Conservation (phyloP, 1,140 invertebrate genomes). For the Tetramorium parvispinum region DNA sequence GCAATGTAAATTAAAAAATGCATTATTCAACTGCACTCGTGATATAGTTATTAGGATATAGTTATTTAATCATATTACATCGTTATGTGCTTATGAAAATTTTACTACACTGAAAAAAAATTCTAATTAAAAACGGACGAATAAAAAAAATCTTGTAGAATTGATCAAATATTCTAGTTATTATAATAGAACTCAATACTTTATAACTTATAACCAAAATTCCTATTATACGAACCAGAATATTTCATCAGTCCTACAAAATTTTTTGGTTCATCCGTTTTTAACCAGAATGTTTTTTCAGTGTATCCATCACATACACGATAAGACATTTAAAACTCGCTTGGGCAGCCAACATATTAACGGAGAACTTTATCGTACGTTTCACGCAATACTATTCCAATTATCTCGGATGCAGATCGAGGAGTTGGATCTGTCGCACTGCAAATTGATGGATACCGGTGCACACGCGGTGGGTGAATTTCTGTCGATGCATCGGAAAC, state of each 20-base stretch:
- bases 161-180: too few relatives aligned
- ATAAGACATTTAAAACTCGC: neutral
- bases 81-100: too few relatives aligned
- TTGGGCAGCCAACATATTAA: neutral
- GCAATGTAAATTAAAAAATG: neutral
- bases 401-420: conserved; percentile 70
- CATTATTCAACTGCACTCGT: neutral
- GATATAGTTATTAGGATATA: neutral
- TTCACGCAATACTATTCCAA: neutral
- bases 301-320: too few relatives aligned
- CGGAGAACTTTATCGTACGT: neutral
- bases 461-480: conserved; percentile 79
- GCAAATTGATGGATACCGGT: conserved; percentile 79
- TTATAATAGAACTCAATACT: too few relatives aligned
- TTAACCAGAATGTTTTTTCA: too few relatives aligned
- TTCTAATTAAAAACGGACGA: too few relatives aligned
- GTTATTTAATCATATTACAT: neutral
- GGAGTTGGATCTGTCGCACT: conserved; percentile 83
- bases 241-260: too few relatives aligned
- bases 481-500: conserved; percentile 70
- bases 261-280: too few relatives aligned
- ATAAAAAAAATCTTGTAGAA: too few relatives aligned
- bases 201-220: too few relatives aligned
- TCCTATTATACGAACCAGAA: too few relatives aligned
- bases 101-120: too few relatives aligned